Conservation (phyloP, 2,797 vertebrate genomes). For the Urocyon cinereoargenteus region DNA sequence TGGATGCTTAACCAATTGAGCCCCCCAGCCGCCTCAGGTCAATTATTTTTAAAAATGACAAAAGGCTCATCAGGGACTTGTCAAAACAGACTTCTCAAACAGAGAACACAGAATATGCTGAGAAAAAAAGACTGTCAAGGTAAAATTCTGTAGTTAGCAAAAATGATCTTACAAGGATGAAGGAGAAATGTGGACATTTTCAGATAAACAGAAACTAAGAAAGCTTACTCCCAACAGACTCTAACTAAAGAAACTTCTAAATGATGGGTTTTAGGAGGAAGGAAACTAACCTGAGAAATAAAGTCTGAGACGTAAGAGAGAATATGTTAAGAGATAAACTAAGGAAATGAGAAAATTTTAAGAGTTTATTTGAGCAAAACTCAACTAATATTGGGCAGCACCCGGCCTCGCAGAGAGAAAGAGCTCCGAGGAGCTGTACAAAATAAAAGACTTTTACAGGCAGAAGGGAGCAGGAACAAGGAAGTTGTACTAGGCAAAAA, state of each 20-base stretch:
- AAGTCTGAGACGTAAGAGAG: neutral
- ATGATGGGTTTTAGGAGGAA: neutral
- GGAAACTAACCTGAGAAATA: neutral
- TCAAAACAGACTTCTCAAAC: neutral
- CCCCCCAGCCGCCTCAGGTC: neutral
- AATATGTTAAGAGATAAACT: neutral
- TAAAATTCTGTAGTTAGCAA: neutral
- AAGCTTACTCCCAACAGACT: neutral
- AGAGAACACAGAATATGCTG: neutral
- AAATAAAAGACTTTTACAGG: neutral
- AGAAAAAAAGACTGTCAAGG: neutral
- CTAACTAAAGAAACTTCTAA: conserved; percentile 5
- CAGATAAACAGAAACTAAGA: neutral
- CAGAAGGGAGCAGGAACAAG: neutral
- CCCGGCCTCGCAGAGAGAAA: neutral
- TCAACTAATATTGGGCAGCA: neutral
- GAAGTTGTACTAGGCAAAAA: neutral
- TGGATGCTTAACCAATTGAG: neutral
- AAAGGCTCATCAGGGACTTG: neutral
- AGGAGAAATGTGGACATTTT: neutral
- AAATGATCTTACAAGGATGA: neutral
- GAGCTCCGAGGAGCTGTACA: neutral
- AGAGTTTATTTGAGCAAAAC: neutral
- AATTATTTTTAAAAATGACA: neutral
- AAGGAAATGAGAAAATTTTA: neutral